Base-by-base conservation (phyloP, 2,888 invertebrate genomes). In the Mesoligia furuncula region DNA sequence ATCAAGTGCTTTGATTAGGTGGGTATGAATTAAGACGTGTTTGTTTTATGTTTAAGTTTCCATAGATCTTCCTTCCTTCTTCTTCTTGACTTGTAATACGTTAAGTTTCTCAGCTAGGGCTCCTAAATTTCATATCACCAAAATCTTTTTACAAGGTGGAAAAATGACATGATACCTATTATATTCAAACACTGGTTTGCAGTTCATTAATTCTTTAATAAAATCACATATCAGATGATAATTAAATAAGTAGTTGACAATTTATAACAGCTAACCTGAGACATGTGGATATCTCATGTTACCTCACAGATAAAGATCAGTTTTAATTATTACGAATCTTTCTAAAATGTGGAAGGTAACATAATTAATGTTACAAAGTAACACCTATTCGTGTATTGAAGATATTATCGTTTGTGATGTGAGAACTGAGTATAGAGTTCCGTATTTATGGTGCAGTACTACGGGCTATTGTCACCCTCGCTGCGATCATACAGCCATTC, bases 381-480 rank as follows among this genome's bases (percentile, higher is more conserved):
- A 62, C 20, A 24, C 62, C 24, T 36, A 62, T 62, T 62, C 48
- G 48, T 59, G 51, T 36, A 51, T 20, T 20, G 6, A 31, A 80
- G 31, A 24, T 84, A 71, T 24, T 27, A 65, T 64, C n/a, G 24
- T 68, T 59, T 62, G 17, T 77, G 65, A 59, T 59, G 42, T 65
- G 64, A 69, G 51, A 76, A 70, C n/a, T 15, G 54, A 84, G 48
- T 69, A 79, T 48, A 59, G 45, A 45, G 64, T 54, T 45, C 24
- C 57, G 64, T 74, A 74, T 81, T 76, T 73, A 73, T 66, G 65
- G n/a, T 39, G 48, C 27, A 71, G 72, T 67, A 57, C 73, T 77
- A 77, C 51, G 36, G 62, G 76, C 82, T 75, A 85, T 79, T 85
- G 87, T 87, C 82, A 79, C 76, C 73, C 62, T 85, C 51, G 6